Conservation (phyloP, 2,888 invertebrate genomes). For the Macrophya annulata region DNA sequence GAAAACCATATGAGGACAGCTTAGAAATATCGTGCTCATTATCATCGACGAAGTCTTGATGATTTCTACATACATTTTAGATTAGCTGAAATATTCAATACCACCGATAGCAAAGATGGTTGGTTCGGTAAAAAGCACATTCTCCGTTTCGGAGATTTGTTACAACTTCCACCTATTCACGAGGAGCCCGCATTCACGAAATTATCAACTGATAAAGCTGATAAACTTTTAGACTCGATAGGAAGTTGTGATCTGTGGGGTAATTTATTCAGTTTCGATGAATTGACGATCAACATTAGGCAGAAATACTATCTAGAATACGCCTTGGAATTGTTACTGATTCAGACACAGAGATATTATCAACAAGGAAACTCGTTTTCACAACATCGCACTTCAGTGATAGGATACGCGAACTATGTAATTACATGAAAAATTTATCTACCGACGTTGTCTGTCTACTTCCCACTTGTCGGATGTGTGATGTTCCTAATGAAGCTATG, state of each 20-base stretch:
- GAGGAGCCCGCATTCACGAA: slow-evolving; percentile 65
- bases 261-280: slow-evolving; percentile 68
- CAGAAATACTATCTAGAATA: slow-evolving; percentile 61
- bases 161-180: slow-evolving; percentile 69
- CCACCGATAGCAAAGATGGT: slow-evolving; percentile 63
- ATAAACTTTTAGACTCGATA: slow-evolving; percentile 66
- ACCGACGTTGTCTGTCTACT: too few species aligned
- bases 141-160: slow-evolving; percentile 64
- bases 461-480: too few species aligned
- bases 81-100: slow-evolving; percentile 67
- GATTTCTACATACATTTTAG: slow-evolving; percentile 64
- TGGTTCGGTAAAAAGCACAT: slow-evolving; percentile 65
- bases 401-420: too few species aligned
- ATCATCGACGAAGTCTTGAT: slow-evolving; percentile 65
- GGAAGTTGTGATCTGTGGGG: slow-evolving; percentile 66
- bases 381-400: too few species aligned
- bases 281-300: slow-evolving; percentile 70
- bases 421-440: too few species aligned
- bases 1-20: slow-evolving; percentile 61
- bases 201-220: slow-evolving; percentile 61
- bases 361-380: slow-evolving; percentile 32
- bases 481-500: too few species aligned
- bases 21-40: slow-evolving; percentile 65
- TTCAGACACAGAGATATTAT: slow-evolving; percentile 58
- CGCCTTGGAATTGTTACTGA: slow-evolving; percentile 25